Conservation (phyloP, 2,113 vertebrate genomes). For the Tragelaphus buxtoni region DNA sequence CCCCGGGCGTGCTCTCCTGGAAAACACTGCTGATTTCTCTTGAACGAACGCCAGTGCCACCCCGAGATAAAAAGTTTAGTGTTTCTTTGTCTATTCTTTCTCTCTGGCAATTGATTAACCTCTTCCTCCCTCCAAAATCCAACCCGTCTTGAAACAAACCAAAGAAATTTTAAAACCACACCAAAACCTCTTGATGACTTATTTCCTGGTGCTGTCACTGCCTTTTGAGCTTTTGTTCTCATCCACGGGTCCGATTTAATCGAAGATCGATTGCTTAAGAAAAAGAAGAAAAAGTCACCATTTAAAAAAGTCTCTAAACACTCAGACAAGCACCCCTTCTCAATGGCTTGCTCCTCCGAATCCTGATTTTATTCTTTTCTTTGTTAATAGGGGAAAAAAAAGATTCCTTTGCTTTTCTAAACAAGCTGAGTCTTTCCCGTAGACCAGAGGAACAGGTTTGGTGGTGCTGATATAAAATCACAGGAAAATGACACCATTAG, state of each 20-base stretch:
- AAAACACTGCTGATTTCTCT: not conserved
- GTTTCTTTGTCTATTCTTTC: not conserved
- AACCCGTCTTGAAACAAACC: not conserved
- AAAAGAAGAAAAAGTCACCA: not conserved
- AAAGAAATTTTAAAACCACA: not conserved
- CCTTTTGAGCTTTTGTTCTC: not conserved
- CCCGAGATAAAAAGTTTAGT: not conserved
- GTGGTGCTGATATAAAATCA: slow-evolving; percentile 42
- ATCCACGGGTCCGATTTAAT: not conserved
- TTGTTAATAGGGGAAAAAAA: slow-evolving; percentile 19
- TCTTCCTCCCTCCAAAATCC: not conserved
- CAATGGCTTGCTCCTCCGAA: not conserved
- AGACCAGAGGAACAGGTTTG: slow-evolving; percentile 42
- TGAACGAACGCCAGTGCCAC: not conserved
- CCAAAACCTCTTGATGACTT: not conserved
- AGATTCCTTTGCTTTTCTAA: slow-evolving; percentile 14
- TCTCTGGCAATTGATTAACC: not conserved
- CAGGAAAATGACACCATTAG: slow-evolving; percentile 19
- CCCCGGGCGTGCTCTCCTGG: not conserved
- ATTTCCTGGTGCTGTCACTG: not conserved
- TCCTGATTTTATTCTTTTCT: slow-evolving; percentile 31
- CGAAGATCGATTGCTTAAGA: not conserved
- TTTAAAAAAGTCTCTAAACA: not conserved
- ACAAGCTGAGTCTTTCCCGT: not conserved
- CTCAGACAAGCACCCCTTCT: not conserved